Conservation (phyloP, 2,797 vertebrate species). For the Crax fasciolata region DNA sequence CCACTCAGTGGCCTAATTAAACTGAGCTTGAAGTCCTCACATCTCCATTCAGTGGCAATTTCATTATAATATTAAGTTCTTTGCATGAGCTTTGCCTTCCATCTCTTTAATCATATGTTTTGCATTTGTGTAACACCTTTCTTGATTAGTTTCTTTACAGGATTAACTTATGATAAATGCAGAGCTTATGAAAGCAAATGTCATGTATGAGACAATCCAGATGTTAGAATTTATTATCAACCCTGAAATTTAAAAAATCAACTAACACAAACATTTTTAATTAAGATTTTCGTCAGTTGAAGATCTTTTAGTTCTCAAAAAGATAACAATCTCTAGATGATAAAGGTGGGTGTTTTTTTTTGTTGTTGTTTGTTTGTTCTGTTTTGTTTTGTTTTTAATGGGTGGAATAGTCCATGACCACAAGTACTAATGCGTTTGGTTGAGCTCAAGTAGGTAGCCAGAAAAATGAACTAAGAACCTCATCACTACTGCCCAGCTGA, state of each 20-base stretch:
- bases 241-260: conserved; percentile 56
- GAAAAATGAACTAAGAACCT: background rate
- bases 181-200: conserved; percentile 86
- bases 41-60: conserved; percentile 86
- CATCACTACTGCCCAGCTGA: background rate
- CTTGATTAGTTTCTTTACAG: conserved; percentile 89
- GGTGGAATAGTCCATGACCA: background rate
- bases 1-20: conserved; percentile 89
- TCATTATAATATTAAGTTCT: conserved; percentile 82
- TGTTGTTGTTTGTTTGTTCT: background rate
- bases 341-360: background rate
- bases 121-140: conserved; percentile 87
- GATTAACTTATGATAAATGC: conserved; percentile 86
- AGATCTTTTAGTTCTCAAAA: conserved; percentile 44
- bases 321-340: background rate
- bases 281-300: conserved; percentile 64
- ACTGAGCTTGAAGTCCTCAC: conserved; percentile 83
- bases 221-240: conserved; percentile 75
- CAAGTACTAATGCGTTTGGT: background rate
- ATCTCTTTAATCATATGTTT: conserved; percentile 88
- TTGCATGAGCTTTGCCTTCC: conserved; percentile 82
- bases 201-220: conserved; percentile 78
- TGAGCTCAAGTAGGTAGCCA: background rate
- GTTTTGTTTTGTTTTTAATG: background rate
- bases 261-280: conserved; percentile 67